Base-by-base conservation (phyloP, 1,140 invertebrate species). In the Drosophila pseudoananassae region DNA sequence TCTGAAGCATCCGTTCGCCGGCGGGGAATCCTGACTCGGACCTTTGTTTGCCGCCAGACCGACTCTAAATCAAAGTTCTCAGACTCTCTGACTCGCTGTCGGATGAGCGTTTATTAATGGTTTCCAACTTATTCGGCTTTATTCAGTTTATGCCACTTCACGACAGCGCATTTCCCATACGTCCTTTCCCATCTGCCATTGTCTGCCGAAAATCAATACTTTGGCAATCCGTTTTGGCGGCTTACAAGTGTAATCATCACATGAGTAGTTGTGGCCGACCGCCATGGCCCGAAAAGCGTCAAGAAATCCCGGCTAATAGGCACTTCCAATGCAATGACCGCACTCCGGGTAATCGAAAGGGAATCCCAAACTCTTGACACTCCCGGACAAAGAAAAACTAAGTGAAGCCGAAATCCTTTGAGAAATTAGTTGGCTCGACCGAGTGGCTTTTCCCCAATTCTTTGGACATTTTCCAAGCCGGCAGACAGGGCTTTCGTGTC, bases 381-480 rank as follows among this genome's bases (percentile, higher is more conserved):
- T 52, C 47, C 49, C 69, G 33, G 64, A 79, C 54, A 76, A 76
- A 71, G 65, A 25, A 46, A 56, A 73, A 76, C 53, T 63, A 66
- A 81, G 82, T 63, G 57, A 61, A 46, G 50, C 45, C 47, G 17
- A 79, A 87, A 87, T 87, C 83, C 83, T 83, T 87, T 88, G 78
- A 88, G 78, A 87, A 87, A 87, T 83, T 83, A 78, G 59, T 50
- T 53, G 49, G n/a, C 51, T 47, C 33, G 46, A 23, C 61, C 36
- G 27, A 50, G 53, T 53, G 36, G 71, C 36, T 73, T 46, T 58
- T 45, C 3, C 7, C 40, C 68, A 57, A 31, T 72, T 72, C 57
- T 29, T 15, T 61, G 46, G 27, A 64, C 58, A 56, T 51, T 74
- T 63, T 64, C 69, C 31, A 45, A n/a, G 46, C 47, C 17, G 71